These are phyloP conservation scores for Abrostola triplasia DNA, from an alignment of 2,888 invertebrate genomes.

Conservation along the genomic window DNA sequence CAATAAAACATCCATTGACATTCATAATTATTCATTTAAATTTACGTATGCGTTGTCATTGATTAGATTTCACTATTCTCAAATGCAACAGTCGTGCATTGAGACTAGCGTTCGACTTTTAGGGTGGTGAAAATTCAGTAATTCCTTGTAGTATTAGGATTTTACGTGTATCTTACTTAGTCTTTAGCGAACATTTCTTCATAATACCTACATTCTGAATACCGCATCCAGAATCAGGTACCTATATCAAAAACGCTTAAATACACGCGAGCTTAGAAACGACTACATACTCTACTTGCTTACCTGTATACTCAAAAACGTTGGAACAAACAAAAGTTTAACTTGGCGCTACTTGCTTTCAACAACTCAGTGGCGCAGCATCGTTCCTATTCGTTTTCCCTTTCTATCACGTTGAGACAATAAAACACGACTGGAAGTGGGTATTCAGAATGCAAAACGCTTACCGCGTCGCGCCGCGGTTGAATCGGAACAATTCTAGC, in stretches of 20 bases:
- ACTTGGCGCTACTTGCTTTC: slow-evolving; percentile 41
- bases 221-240: too few relatives aligned
- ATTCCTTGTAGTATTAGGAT: too few relatives aligned
- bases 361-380: slow-evolving; percentile 34
- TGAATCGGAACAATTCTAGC: slow-evolving; percentile 33
- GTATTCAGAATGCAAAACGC: slow-evolving; percentile 53
- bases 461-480: slow-evolving; percentile 34
- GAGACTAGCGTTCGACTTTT: too few relatives aligned
- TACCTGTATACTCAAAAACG: slow-evolving; percentile 32
- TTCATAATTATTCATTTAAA: too few relatives aligned
- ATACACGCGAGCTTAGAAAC: neutral
- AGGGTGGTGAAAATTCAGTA: too few relatives aligned
- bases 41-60: too few relatives aligned
- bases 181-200: too few relatives aligned
- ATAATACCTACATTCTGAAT: too few relatives aligned
- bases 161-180: too few relatives aligned
- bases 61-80: too few relatives aligned
- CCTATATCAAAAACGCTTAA: neutral
- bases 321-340: slow-evolving; percentile 35
- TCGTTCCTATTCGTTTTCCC: slow-evolving; percentile 45
- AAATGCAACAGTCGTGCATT: too few relatives aligned
- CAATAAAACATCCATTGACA: neutral
- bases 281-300: slow-evolving; percentile 4
- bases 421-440: slow-evolving; percentile 54
- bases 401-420: slow-evolving; percentile 54